Base-by-base conservation (phyloP, 2,113 vertebrate species). In the Cyanoderma ruficeps region DNA sequence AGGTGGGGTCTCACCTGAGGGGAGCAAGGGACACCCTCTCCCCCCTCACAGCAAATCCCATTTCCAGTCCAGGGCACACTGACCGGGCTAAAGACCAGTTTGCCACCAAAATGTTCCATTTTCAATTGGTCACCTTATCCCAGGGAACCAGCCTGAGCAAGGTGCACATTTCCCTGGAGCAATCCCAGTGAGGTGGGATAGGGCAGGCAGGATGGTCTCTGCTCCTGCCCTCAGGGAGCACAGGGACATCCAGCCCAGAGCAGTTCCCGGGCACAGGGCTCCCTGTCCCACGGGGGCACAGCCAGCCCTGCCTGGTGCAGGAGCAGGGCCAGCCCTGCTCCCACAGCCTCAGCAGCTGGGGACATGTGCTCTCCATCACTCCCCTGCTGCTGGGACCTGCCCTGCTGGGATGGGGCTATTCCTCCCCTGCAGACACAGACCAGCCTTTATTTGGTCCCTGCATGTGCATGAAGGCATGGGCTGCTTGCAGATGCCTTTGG, bases 251-350 rank as follows among this genome's bases (percentile, higher is more conserved):
- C 56, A 37, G 19, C 14, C 24, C 75, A 37, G 35, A 41, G 33
- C 13, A n/a, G 3, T 60, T 49, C 35, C 31, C 25, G 70, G 21
- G 27, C 23, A 49, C 25, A 39, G 31, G 30, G 37, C 23, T 23
- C 23, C 47, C 30, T 18, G 3, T 31, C 18, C 28, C 57, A 1
- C 0, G 0, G 9, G n/a, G 28, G 23, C n/a, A 5, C 33, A 3
- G 14, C 20, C 57, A 76, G 65, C 64, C 59, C 53, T 22, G 37
- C 15, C 55, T 44, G 23, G 3, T 19, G 64, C 55, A 59, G 86
- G 41, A 69, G 64, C 59, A 44, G 18, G 56, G 28, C 61, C 19
- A 67, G 15, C 27, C 49, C 74, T 21, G 7, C 23, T 77, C 60
- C 41, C 16, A 4, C 6, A 2, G 16, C 35, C 25, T 39, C 7